Evolutionary conservation across 2,113 vertebrate species (phyloP), one percentile per base, ranked within the genome.

Genomic region (Siphamia tubifer): DNA sequence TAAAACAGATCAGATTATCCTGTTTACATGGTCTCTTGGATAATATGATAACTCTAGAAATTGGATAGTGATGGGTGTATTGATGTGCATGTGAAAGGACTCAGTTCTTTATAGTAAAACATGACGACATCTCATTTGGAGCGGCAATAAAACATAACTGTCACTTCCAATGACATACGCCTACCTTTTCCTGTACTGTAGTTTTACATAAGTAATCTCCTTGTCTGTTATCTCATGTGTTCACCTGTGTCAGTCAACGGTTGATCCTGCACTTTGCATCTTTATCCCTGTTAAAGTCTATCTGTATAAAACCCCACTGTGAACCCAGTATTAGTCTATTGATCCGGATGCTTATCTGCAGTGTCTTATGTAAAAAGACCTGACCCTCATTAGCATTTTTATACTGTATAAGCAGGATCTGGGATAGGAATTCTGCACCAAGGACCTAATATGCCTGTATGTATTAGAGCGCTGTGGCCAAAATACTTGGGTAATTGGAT

Each of bases 331-430:
- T 49, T 20, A 8, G 13, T 5, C 19, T 53, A 79, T 82, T 45
- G 71, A 82, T 72, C 23, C n/a, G 35, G 55, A 63, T 32, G 42
- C 36, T 79, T 74, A 64, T 83, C 68, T 12, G 25, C 63, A 60
- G 61, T 42, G 31, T 62, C 39, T 75, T 75, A 60, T 38, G 40
- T 65, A 68, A 79, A 47, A 31, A 16, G 27, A 11, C 42, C 38
- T 25, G 38, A 44, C 23, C 0, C 0, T 21, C 63, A 35, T 55
- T 48, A 54, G 63, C 51, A 42, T 61, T 55, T 71, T 20, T 40
- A 31, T 38, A 56, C 19, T 17, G 15, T 4, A 45, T 28, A 13
- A 40, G 60, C 32, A 6, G 42, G 63, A 54, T 52, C 42, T 31
- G 23, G 16, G 43, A 47, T 0, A 11, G 30, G 30, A 6, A 34